Evolutionary conservation across 2,113 vertebrate genomes (phyloP), one percentile per base, ranked within the genome.

Genomic region (Sphaerodactylus townsendi): DNA sequence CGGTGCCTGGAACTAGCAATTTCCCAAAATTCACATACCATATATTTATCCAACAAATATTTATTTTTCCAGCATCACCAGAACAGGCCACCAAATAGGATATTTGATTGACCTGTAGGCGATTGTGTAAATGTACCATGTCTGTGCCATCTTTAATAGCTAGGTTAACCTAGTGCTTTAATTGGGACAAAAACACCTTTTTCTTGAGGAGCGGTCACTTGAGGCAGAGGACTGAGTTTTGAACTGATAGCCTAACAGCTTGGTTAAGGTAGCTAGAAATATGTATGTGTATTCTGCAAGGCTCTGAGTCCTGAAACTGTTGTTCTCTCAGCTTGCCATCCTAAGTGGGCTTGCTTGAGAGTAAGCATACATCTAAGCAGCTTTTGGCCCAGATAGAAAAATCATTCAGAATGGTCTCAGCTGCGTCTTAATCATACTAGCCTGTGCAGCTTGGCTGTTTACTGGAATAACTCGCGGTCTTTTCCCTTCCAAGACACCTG

Each of bases 401-500:
- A 8, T 83, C 76, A 33, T 88, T 81, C 50, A 53, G 68, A 72
- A 9, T 62, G 2, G 50, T 69, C 39, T 46, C 13, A 3, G 0
- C 19, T 28, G 14, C 10, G 0, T 28, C 1, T 78, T 65, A 9
- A 37, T 53, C 39, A 66, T 69, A 10, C 15, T 84, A 33, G 72
- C 14, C 4, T 79, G 6, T 68, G 46, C 59, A 28, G 37, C n/a
- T 80, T 81, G 37, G 21, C 64, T 56, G 46, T 87, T 85, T 0
- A 3, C 4, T 15, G 64, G 48, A 69, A 35, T 44, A 30, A 44
- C 10, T 37, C 59, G 28, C 28, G 50, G 19, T 81, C 46, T 46
- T 25, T 41, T 64, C 89, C 10, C 83, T 62, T 88, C 10, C 64
- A 79, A 97, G 96, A 97, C 95, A 17, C 95, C 96, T 8, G 96